phyloP scores from a whole-genome alignment of 1,140 invertebrate genomes.

The Drosophila setifemur region DNA sequence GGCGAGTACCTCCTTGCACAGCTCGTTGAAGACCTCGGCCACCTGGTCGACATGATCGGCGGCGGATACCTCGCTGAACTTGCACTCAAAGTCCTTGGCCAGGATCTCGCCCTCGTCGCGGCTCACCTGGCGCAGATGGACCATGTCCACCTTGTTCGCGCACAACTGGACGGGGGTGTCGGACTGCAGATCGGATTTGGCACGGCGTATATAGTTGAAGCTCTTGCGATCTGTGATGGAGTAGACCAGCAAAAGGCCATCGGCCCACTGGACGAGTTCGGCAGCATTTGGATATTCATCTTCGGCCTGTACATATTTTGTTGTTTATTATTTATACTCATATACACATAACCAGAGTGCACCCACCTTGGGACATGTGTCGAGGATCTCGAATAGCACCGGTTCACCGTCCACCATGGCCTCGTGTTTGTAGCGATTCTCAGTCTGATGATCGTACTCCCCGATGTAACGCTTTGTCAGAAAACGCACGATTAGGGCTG shows the following conservation, averaged over 20 bases:
- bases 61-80: constrained; percentile 94
- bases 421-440: constrained; percentile 95
- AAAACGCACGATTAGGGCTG: constrained; percentile 94
- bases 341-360: too few species aligned
- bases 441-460: constrained; percentile 97
- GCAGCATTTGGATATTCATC: constrained; percentile 88
- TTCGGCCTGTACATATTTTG: constrained; percentile 81
- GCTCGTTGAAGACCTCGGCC: constrained; percentile 92
- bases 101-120: constrained; percentile 93
- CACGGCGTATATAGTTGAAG: constrained; percentile 91
- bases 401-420: constrained; percentile 94
- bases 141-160: constrained; percentile 96
- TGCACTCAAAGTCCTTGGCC: constrained; percentile 93
- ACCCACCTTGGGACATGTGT: constrained; percentile 88
- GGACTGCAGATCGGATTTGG: constrained; percentile 88
- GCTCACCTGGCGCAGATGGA: constrained; percentile 94
- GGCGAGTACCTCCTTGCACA: constrained; percentile 91
- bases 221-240: constrained; percentile 94
- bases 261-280: constrained; percentile 93
- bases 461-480: constrained; percentile 95
- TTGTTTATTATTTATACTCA: too few species aligned
- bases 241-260: constrained; percentile 94
- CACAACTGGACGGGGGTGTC: constrained; percentile 86
- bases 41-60: constrained; percentile 92
- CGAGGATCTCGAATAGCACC: constrained; percentile 95